These are phyloP conservation scores for Rhabditoides inermis DNA, from an alignment of 2,888 invertebrate species.

Conservation along the genomic window DNA sequence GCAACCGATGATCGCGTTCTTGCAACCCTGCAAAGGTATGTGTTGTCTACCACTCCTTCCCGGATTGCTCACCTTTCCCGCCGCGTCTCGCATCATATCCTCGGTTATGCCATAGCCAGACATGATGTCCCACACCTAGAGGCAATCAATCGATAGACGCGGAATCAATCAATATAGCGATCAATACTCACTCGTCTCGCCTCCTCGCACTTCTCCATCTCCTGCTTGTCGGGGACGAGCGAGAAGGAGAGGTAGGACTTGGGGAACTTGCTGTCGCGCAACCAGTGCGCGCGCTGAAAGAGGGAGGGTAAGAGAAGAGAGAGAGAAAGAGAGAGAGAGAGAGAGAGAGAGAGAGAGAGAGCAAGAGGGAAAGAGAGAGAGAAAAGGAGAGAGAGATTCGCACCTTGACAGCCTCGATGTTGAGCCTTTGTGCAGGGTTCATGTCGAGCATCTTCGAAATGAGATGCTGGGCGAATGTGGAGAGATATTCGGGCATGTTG, in stretches of 20 bases:
- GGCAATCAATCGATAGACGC: no score
- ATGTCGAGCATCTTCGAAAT: constrained; percentile 30
- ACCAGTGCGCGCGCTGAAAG: no score
- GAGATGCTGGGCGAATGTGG: constrained; percentile 26
- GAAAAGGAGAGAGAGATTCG: background rate
- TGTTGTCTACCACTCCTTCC: no score
- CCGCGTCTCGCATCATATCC: no score
- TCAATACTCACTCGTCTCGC: no score
- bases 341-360: background rate
- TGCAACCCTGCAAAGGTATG: no score
- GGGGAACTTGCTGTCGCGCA: no score
- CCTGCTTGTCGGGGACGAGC: constrained; percentile 6
- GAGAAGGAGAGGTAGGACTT: background rate
- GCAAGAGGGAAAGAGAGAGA: background rate
- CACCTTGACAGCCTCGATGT: constrained; percentile 52
- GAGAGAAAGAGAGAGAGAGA: background rate
- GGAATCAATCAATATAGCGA: no score
- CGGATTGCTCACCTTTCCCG: no score
- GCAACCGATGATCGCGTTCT: no score
- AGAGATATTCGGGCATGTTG: constrained; percentile 23
- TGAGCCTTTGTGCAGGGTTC: constrained; percentile 53
- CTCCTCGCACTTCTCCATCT: constrained; percentile 9
- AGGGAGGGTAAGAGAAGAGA: background rate
- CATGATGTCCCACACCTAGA: no score
- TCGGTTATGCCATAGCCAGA: no score